Evolutionary conservation across 1,140 invertebrate genomes (phyloP), one percentile per base, ranked within the genome.

Genomic region (Argopecten irradians): DNA sequence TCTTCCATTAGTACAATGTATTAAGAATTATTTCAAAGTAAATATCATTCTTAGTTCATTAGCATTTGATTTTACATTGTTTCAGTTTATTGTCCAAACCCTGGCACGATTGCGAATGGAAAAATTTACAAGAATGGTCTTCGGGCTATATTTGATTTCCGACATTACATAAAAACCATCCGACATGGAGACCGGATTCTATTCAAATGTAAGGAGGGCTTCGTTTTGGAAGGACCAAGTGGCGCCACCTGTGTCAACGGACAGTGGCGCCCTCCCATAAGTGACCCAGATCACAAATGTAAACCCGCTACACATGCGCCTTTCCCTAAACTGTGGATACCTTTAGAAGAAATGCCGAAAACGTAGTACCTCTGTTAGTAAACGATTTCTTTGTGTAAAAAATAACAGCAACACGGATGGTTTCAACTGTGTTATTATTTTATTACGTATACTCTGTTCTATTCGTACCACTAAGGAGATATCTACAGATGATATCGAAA

Each of bases 191-290:
- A 92, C 98, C 97, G 97, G 97, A 93, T 98, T 0, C 96, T 97
- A 5, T 99, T 98, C 95, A 97, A 97, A 90, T 99, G 98, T 94
- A 98, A 98, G 93, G 98, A 98, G 93, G 98, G 98, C 0, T 99
- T 97, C 93, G 97, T 97, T 82, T 93, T 99, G 22, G 96, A 97
- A 35, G 98, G 98, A 14, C 98, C 98, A 0, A 97, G 97, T 0
- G 98, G 98, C 7, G 98, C 98, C 0, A 99, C 98, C 0, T 99
- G 98, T 93, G 97, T 99, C 32, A 97, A 98, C 16, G 98, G 98
- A 0, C 96, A 97, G 82, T 99, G 98, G 98, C 98, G 97, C 90
- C 98, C 98, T 35, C 35, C 43, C 16, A 55, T 88, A 1, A 46
- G 32, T 13, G 34, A 89, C 14, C 88, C 91, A 0, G 88, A 88